These are phyloP conservation scores for Hylaeus volcanicus DNA, from an alignment of 1,140 invertebrate species.

Conservation along the genomic window DNA sequence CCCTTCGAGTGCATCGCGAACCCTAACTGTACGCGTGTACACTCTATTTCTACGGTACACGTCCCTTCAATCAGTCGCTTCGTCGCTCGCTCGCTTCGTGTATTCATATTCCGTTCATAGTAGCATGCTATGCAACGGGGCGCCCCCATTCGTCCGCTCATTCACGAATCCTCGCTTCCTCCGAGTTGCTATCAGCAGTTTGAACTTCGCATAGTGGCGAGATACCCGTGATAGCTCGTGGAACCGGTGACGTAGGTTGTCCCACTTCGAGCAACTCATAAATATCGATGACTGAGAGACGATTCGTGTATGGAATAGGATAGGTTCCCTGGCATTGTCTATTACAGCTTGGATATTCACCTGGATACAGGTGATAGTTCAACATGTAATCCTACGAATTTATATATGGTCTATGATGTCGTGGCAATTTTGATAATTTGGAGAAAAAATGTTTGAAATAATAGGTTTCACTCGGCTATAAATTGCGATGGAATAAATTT, in stretches of 20 bases:
- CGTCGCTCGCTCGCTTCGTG: conserved; percentile 25
- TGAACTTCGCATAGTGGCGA: background rate
- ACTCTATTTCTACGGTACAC: conserved; percentile 54
- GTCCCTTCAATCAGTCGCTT: conserved; percentile 34
- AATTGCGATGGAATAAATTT: too few species aligned
- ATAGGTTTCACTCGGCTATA: too few species aligned
- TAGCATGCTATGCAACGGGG: background rate
- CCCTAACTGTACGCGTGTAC: conserved; percentile 43
- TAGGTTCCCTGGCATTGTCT: too few species aligned
- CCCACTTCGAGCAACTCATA: background rate
- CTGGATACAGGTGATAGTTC: too few species aligned
- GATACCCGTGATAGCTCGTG: background rate
- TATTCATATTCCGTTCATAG: conserved; percentile 34
- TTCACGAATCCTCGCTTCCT: conserved; percentile 7
- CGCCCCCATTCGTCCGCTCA: background rate
- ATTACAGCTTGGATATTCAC: too few species aligned
- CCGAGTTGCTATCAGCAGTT: conserved; percentile 11
- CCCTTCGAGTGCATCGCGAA: conserved; percentile 52
- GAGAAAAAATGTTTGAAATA: too few species aligned
- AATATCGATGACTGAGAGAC: too few species aligned
- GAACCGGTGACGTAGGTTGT: background rate
- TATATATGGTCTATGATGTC: too few species aligned
- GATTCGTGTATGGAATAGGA: too few species aligned
- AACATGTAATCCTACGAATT: too few species aligned
- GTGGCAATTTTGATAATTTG: too few species aligned